phyloP scores from a whole-genome alignment of 2,797 vertebrate genomes.

The Gobio occitaniae region DNA sequence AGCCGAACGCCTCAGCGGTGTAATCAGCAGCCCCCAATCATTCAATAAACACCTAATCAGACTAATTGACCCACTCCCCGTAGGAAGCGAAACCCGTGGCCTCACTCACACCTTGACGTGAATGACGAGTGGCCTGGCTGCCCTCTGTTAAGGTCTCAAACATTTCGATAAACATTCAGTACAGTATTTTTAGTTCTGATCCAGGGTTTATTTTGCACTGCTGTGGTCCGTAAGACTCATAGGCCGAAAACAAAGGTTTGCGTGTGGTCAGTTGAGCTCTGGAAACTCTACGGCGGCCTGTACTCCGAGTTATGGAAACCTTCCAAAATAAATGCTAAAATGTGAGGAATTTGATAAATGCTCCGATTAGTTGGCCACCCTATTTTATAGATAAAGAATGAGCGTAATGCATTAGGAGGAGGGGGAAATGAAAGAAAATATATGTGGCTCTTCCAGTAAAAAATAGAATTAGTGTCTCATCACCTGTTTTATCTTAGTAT shows the following conservation, averaged over 20 bases:
- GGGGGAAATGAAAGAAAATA: conserved; percentile 32
- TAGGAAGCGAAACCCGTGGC: conserved; percentile 43
- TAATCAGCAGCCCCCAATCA: conserved; percentile 72
- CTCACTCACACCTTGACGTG: conserved; percentile 43
- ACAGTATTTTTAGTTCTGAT: neutral
- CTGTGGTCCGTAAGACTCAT: neutral
- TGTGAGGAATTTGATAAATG: conserved; percentile 61
- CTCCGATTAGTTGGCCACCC: conserved; percentile 51
- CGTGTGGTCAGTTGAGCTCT: conserved; percentile 37
- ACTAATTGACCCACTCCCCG: conserved; percentile 64
- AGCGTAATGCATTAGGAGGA: neutral
- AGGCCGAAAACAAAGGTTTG: conserved; percentile 6
- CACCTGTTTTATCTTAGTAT: conserved; percentile 66
- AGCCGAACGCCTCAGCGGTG: conserved; percentile 64
- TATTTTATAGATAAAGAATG: conserved; percentile 50
- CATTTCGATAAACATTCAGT: neutral
- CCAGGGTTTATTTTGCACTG: neutral
- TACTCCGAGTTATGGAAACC: conserved; percentile 14
- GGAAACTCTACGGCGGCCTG: neutral
- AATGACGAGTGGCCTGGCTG: conserved; percentile 11
- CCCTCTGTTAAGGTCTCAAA: conserved; percentile 9
- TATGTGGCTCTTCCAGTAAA: conserved; percentile 42
- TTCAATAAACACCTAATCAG: conserved; percentile 81
- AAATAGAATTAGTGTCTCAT: conserved; percentile 58
- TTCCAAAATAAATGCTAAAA: conserved; percentile 37